phyloP scores from a whole-genome alignment of 2,113 vertebrate species.

The Gallinago undulata region DNA sequence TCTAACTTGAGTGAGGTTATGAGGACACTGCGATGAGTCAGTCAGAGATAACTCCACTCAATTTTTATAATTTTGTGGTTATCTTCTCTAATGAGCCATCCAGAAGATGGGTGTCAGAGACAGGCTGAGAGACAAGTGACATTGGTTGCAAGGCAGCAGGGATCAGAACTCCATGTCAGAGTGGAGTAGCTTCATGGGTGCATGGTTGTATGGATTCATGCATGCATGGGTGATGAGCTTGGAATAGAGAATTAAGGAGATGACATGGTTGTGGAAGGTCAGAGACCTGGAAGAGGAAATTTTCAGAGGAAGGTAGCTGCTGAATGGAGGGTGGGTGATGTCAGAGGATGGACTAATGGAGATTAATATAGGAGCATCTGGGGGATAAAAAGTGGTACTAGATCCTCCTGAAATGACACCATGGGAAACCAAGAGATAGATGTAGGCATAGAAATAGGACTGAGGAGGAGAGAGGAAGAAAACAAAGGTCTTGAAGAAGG shows the following conservation, averaged over 20 bases:
- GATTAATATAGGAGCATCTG: accelerated
- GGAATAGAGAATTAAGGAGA: background rate
- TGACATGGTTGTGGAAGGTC: background rate
- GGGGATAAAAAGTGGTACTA: background rate
- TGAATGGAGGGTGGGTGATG: background rate
- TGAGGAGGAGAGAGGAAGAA: background rate
- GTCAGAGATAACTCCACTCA: background rate
- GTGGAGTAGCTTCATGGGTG: background rate
- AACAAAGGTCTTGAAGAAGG: background rate
- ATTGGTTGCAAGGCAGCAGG: background rate
- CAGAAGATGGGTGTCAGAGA: background rate
- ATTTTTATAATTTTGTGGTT: background rate
- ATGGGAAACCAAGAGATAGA: background rate
- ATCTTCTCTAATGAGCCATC: background rate
- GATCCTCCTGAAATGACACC: background rate
- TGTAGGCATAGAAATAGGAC: background rate
- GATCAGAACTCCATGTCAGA: background rate
- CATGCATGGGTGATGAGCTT: background rate
- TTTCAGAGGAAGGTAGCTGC: background rate
- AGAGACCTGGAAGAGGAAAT: background rate
- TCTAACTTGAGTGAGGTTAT: background rate
- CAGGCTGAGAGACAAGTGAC: background rate
- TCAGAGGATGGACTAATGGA: background rate
- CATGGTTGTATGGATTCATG: background rate
- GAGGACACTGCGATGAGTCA: background rate